Evolutionary conservation across 1,140 invertebrate genomes (phyloP).

Genomic region (Eulimnadia texana): DNA sequence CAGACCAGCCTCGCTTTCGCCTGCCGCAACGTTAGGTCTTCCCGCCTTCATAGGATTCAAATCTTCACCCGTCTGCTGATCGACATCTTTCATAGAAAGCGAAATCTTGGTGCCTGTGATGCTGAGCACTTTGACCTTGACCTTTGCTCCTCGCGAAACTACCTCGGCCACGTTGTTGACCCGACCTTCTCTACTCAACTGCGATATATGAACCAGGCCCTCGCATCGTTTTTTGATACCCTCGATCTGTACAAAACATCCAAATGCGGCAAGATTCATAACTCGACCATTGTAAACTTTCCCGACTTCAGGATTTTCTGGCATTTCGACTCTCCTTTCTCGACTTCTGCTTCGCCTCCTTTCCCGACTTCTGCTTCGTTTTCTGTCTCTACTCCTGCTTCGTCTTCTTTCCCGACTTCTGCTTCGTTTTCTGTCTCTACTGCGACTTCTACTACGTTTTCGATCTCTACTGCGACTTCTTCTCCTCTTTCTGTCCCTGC

Average conservation of each 20-base stretch:
- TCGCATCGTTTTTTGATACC: constrained; percentile 75
- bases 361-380: constrained; percentile 24
- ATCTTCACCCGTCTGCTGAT: constrained; percentile 87
- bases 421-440: constrained; percentile 25
- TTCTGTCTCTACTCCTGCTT: constrained; percentile 17
- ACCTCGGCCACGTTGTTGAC: constrained; percentile 92
- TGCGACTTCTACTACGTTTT: constrained; percentile 13
- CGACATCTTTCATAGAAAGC: constrained; percentile 96
- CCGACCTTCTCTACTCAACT: constrained; percentile 77
- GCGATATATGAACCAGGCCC: constrained; percentile 95
- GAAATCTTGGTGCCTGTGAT: constrained; percentile 87
- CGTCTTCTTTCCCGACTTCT: constrained; percentile 23
- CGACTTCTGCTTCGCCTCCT: constrained; percentile 25
- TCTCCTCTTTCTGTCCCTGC: constrained; percentile 27
- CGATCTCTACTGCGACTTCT: constrained; percentile 24
- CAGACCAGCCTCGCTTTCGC: constrained; percentile 20
- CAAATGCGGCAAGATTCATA: constrained; percentile 89
- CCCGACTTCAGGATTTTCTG: constrained; percentile 33
- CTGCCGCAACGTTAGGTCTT: not conserved
- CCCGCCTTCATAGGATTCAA: constrained; percentile 58
- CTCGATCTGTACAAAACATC: constrained; percentile 93
- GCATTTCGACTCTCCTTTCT: constrained; percentile 24
- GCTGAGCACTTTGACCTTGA: constrained; percentile 84
- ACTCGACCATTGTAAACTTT: constrained; percentile 72
- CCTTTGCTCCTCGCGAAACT: constrained; percentile 74